Percentiles rank a stretch among this genome's conserved stretches.
Conservation (phyloP, 1,140 invertebrate species). For the Odontomachus brunneus region DNA sequence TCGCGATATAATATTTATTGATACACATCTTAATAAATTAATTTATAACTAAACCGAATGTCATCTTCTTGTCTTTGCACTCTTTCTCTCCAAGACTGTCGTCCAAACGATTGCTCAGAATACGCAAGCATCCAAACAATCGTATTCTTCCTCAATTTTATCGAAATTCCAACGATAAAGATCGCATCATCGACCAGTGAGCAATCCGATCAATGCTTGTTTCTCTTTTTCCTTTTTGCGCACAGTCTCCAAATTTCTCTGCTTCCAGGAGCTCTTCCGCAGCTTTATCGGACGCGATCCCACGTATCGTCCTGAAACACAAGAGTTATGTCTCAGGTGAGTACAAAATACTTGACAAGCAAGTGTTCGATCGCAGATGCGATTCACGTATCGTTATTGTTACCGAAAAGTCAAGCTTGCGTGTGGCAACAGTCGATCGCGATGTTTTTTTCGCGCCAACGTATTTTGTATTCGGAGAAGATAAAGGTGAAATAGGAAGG, state of each 20-base stretch:
- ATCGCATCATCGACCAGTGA: conserved; percentile 86
- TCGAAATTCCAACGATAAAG: neutral
- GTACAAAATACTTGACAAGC: no score
- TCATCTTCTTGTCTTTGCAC: neutral
- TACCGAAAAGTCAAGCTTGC: no score
- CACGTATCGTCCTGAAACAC: conserved; percentile 94
- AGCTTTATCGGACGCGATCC: conserved; percentile 99
- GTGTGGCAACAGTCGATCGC: no score
- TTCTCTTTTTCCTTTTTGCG: conserved; percentile 98
- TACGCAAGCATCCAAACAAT: no score
- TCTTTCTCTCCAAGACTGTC: no score
- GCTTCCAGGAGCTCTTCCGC: conserved; percentile 98
- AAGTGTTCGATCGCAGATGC: no score
- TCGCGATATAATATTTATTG: conserved; percentile 23
- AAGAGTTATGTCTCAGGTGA: no score
- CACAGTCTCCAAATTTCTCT: conserved; percentile 96
- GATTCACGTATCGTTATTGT: no score
- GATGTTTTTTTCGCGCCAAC: no score
- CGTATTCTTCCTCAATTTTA: neutral
- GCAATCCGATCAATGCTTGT: conserved; percentile 90
- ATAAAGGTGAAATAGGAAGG: no score
- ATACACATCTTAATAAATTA: neutral
- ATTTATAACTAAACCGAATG: neutral
- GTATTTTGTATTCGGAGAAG: no score
- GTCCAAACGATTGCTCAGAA: neutral